phyloP scores from a whole-genome alignment of 1,140 invertebrate species.

The Caenorhabditis remanei region DNA sequence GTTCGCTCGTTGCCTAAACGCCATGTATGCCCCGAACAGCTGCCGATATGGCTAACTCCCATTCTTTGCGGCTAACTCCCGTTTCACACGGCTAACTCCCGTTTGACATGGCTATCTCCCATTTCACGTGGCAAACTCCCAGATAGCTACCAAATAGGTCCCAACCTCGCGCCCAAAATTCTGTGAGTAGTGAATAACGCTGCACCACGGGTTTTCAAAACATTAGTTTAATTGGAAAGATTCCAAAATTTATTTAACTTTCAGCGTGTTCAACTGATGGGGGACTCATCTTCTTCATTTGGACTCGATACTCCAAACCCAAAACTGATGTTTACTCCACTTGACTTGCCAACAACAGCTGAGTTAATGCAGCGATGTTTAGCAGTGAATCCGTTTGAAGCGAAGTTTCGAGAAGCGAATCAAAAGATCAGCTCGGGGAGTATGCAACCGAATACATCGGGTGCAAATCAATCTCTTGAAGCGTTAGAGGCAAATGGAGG shows the following conservation, averaged over 20 bases:
- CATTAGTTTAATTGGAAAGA: neutral
- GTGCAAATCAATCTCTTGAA: constrained; percentile 54
- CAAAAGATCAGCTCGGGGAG: constrained; percentile 61
- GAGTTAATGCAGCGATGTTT: constrained; percentile 67
- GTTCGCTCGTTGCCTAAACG: no score
- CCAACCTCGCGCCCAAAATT: no score
- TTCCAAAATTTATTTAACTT: neutral
- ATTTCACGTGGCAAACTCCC: no score
- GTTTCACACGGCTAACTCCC: no score
- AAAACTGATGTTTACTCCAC: constrained; percentile 41
- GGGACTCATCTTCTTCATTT: constrained; percentile 11
- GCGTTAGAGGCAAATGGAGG: constrained; percentile 66
- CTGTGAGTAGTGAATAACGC: no score
- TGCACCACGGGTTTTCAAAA: no score
- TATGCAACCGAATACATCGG: constrained; percentile 35
- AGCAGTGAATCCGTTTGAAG: constrained; percentile 66
- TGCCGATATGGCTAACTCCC: no score
- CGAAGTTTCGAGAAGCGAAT: constrained; percentile 68
- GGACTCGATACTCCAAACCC: constrained; percentile 31
- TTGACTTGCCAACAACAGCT: constrained; percentile 67
- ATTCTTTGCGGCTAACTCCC: no score
- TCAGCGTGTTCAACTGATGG: constrained; percentile 42
- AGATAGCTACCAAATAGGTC: no score
- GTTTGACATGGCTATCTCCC: no score
- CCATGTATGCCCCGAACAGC: no score